Evolutionary conservation across 2,113 vertebrate species (phyloP).

Genomic region (Carollia perspicillata): DNA sequence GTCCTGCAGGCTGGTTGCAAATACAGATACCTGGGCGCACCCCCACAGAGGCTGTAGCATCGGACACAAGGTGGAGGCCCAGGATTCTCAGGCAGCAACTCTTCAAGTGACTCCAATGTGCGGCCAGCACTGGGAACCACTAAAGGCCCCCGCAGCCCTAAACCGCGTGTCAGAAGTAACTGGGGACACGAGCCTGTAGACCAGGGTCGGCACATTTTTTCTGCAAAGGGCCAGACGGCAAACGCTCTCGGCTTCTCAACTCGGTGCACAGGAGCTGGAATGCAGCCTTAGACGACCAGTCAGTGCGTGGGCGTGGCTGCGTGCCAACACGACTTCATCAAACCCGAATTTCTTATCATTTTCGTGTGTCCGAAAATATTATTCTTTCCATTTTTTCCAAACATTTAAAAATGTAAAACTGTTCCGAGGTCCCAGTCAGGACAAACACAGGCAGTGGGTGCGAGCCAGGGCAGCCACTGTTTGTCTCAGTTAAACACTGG

Average conservation of each 20-base stretch:
- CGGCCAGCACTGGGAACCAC: background rate
- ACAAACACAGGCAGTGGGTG: fast-evolving
- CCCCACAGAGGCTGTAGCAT: background rate
- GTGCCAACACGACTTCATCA: background rate
- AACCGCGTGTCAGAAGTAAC: background rate
- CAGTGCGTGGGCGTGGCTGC: background rate
- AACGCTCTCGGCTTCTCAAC: background rate
- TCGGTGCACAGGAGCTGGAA: fast-evolving
- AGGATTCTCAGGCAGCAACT: background rate
- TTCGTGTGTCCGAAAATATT: background rate
- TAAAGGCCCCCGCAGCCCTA: too few species aligned
- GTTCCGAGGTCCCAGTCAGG: fast-evolving
- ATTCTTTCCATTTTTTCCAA: background rate
- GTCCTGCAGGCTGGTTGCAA: background rate
- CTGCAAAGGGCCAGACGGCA: background rate
- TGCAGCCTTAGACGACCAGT: background rate
- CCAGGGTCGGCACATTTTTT: background rate
- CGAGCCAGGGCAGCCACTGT: fast-evolving
- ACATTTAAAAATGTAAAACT: background rate
- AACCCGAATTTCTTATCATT: background rate
- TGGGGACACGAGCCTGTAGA: background rate
- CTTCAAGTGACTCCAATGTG: background rate
- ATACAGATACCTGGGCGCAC: background rate
- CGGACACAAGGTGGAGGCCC: background rate
- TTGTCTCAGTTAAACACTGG: background rate